phyloP scores from a whole-genome alignment of 2,888 invertebrate species.

The Exocentrus adspersus region DNA sequence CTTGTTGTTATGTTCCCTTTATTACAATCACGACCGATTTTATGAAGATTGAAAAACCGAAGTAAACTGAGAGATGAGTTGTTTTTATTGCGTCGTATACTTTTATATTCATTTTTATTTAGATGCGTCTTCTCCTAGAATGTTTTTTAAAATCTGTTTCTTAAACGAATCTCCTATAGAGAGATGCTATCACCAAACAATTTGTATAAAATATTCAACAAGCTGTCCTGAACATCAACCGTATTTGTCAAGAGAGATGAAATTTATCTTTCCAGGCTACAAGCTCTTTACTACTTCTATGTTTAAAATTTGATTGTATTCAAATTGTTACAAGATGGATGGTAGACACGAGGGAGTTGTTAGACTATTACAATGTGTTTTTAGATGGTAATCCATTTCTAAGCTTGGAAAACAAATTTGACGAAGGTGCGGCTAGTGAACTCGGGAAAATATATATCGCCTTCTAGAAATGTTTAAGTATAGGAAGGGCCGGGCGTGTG shows the following conservation, averaged over 20 bases:
- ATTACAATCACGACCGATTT: not conserved
- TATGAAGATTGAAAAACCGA: not conserved
- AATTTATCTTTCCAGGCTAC: not conserved
- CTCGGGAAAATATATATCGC: no score
- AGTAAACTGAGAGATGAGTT: not conserved
- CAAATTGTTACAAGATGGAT: not conserved
- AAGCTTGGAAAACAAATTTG: not conserved
- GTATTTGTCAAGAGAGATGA: not conserved
- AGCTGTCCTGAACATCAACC: not conserved
- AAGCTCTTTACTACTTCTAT: not conserved
- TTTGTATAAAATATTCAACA: constrained; percentile 1
- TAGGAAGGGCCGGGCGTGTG: no score
- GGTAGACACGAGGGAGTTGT: not conserved
- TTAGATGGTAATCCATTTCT: not conserved
- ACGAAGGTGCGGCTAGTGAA: no score
- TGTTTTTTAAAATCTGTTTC: not conserved
- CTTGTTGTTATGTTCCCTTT: not conserved
- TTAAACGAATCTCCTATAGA: not conserved
- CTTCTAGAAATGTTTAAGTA: no score
- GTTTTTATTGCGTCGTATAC: not conserved
- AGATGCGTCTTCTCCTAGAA: not conserved
- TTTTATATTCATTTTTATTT: not conserved
- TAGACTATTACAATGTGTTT: not conserved
- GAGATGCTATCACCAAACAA: not conserved
- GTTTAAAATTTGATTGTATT: not conserved